phyloP scores from a whole-genome alignment of 2,888 invertebrate species.

The Argyresthia albistria region DNA sequence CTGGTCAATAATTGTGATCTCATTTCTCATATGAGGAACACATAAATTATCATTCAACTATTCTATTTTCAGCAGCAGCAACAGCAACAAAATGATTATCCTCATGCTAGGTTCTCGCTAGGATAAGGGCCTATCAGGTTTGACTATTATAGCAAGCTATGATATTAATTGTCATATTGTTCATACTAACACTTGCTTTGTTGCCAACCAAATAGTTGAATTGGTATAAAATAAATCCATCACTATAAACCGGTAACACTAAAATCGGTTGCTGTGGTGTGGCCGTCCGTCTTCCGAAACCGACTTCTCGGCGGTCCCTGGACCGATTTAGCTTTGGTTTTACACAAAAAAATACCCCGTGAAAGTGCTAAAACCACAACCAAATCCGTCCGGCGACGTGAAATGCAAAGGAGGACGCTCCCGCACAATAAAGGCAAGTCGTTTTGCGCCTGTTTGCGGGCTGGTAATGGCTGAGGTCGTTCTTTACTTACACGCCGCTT shows the following conservation, averaged over 20 bases:
- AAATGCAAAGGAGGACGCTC: slow-evolving; percentile 68
- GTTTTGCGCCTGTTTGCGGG: slow-evolving; percentile 24
- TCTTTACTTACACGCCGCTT: slow-evolving; percentile 37
- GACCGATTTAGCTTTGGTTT: slow-evolving; percentile 38
- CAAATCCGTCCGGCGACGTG: slow-evolving; percentile 46
- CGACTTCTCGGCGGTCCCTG: slow-evolving; percentile 49
- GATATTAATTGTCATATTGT: too few species aligned
- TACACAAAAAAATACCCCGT: slow-evolving; percentile 32
- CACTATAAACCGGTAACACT: background rate
- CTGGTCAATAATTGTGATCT: too few species aligned
- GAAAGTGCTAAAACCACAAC: slow-evolving; percentile 35
- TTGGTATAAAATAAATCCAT: too few species aligned
- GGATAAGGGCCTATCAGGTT: too few species aligned
- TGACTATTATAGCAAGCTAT: too few species aligned
- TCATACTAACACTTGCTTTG: too few species aligned
- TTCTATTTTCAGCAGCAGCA: too few species aligned
- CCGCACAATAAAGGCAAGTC: slow-evolving; percentile 65
- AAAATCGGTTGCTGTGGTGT: slow-evolving; percentile 13
- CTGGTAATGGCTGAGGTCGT: background rate
- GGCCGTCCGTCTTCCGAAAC: slow-evolving; percentile 47
- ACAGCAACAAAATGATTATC: too few species aligned
- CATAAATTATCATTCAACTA: too few species aligned
- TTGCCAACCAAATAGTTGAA: too few species aligned
- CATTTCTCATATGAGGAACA: too few species aligned
- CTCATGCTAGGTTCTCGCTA: too few species aligned